Percentiles rank a stretch among this genome's conserved stretches.
These are phyloP conservation scores for Echiichthys vipera DNA, from an alignment of 2,797 vertebrate species.

Conservation along the genomic window DNA sequence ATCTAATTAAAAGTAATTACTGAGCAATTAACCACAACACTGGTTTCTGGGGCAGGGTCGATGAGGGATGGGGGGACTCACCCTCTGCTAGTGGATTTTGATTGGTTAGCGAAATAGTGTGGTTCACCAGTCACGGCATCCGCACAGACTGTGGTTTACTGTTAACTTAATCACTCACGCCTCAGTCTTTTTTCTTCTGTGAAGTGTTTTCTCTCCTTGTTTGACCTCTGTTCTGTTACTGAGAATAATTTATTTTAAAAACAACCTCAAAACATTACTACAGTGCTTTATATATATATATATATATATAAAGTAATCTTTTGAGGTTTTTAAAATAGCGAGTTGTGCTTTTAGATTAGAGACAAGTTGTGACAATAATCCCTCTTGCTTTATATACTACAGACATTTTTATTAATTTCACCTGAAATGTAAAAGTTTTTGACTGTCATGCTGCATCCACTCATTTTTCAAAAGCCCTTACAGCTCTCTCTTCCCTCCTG, in stretches of 20 bases:
- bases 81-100: slow-evolving; percentile 17
- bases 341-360: background rate
- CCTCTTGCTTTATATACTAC: background rate
- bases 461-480: slow-evolving; percentile 60
- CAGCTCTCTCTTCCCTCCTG: slow-evolving; percentile 60
- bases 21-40: slow-evolving; percentile 79
- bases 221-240: slow-evolving; percentile 9
- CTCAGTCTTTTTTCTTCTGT: background rate
- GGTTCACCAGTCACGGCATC: slow-evolving; percentile 15
- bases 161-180: slow-evolving; percentile 16
- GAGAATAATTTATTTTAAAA: background rate
- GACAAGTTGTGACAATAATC: background rate
- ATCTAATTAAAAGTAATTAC: slow-evolving; percentile 84
- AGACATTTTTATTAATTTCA: background rate
- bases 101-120: slow-evolving; percentile 40
- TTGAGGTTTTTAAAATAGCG: background rate
- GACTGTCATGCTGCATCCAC: slow-evolving; percentile 14
- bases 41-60: slow-evolving; percentile 63
- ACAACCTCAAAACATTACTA: too few relatives aligned
- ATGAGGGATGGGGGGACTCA: slow-evolving; percentile 15
- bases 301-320: too few relatives aligned
- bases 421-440: slow-evolving; percentile 38
- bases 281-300: too few relatives aligned
- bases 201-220: background rate
- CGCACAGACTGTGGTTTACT: slow-evolving; percentile 9